Base-by-base conservation (phyloP, 2,113 vertebrate genomes). In the Silurus asotus region DNA sequence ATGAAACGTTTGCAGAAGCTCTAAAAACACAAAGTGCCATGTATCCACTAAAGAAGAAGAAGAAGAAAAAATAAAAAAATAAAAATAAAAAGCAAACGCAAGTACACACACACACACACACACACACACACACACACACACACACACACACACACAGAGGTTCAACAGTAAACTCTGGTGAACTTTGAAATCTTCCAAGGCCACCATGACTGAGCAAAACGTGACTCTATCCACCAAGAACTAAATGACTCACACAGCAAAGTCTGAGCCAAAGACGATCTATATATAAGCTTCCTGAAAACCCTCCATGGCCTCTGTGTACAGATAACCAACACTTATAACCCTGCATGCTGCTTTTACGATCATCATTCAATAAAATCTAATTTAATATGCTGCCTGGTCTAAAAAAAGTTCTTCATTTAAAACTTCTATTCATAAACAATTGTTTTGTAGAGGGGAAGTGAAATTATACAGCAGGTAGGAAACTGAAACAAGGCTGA, bases 171-270 rank as follows among this genome's bases (percentile, higher is more conserved):
- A 86, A 53, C 20, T 28, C 13, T 51, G 56, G 56, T 82, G 77
- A 85, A 79, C 84, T 79, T 85, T 85, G 83, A 79, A 85, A 85
- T 69, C 25, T 62, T 82, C 10, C 69, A 82, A 82, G 80, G 85
- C 56, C 70, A 86, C 53, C 67, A 82, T 86, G 85, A 82, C 79
- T 59, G 70, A 64, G 85, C 79, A 82, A 86, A 86, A 76, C 28
- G n/a, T 53, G 59, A 74, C 79, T 58, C 45, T 48, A 14, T 72
- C 45, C 65, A 70, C 67, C 45, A 82, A 72, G 45, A 79, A 62
- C 79, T 37, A 9, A 76, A 81, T 86, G 85, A 86, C 45, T 82
- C 85, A 76, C 20, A 17, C 81, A 51, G 69, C 69, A 48, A 15
- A 80, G 37, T 81, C 58, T 74, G 48, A 55, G 45, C 37, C 67